Conservation (phyloP, 92 coral and sea anemone genomes). For the Epizoanthus stellaris region DNA sequence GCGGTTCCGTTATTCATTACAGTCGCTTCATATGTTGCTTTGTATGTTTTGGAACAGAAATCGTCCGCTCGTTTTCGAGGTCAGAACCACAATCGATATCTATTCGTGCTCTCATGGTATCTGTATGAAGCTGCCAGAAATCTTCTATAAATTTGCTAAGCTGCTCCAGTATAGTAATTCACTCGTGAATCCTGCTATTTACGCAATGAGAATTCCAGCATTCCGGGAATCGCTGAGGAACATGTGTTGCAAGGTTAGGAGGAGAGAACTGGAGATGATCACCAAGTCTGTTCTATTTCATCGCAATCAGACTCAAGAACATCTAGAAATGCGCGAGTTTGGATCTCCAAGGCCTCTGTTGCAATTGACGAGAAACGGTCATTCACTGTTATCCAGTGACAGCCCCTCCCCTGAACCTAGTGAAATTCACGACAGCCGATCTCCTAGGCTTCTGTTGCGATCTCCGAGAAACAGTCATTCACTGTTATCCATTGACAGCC, state of each 20-base stretch:
- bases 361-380: not conserved
- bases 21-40: constrained; percentile 36
- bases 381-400: not conserved
- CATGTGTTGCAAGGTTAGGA: not conserved
- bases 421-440: not conserved
- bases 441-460: not conserved
- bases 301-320: constrained; percentile 8
- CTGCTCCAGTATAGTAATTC: constrained; percentile 67
- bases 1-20: constrained; percentile 39
- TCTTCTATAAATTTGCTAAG: constrained; percentile 46
- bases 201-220: constrained; percentile 60
- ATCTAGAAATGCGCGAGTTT: not conserved
- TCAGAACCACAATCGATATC: constrained; percentile 40
- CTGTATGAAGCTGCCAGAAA: constrained; percentile 25
- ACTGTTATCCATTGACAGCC: not conserved
- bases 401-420: not conserved
- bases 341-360: constrained; percentile 18
- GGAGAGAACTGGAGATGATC: not conserved
- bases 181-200: constrained; percentile 56
- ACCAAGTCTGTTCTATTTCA: not conserved
- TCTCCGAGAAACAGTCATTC: no score
- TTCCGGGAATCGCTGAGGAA: constrained; percentile 40
- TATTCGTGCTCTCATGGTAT: constrained; percentile 28
- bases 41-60: constrained; percentile 25
- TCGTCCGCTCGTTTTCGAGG: constrained; percentile 36